Base-by-base conservation (phyloP, 2,888 invertebrate species). In the Psylliodes chrysocephalus region DNA sequence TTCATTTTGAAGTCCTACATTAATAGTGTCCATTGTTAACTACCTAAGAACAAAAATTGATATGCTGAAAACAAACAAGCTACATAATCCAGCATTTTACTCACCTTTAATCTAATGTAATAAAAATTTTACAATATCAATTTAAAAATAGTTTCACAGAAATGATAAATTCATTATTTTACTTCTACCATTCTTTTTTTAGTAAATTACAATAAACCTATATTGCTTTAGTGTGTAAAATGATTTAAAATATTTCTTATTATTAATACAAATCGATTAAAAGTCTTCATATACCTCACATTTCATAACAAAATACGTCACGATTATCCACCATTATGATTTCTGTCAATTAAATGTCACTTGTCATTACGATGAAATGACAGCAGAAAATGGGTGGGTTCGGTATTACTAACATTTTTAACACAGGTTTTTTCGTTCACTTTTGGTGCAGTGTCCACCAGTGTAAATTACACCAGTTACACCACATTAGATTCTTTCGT, bases 21-120 rank as follows among this genome's bases (percentile, higher is more conserved):
- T 73, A 54, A 76, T 72, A 17, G 75, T 74, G 56, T 79, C 79
- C 79, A 79, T 79, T 56, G 69, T 73, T 10, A 30, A 2, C 8
- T 30, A 30, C 2, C 10, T 30, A 30, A 8, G 10, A 10, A 8
- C 30, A 30, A 3, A 30, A 30, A 30, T 3, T 30, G 10, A 2
- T 8, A 30, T 8, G 1, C 30, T 30, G 10, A 30, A 30, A 30
- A 30, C 1, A 10, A 30, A 30, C 8, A 30, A 2, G 10, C 10
- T 22, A 6, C 6, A 22, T 22, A 22, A 30, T 10, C 6, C 10
- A 30, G 2, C 10, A 30, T 3, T 8, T 8, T 30, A 30, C 6
- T 8, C 10, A 6, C 10, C 6, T 8, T 30, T 6, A 2, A n/a
- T n/a, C n/a, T n/a, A n/a, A n/a, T n/a, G 10, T 30, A 8, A 30